A percentile compares a stretch with the other conserved stretches of the same genome.
phyloP scores from a whole-genome alignment of 2,113 vertebrate species.

The Cheilinus undulatus region DNA sequence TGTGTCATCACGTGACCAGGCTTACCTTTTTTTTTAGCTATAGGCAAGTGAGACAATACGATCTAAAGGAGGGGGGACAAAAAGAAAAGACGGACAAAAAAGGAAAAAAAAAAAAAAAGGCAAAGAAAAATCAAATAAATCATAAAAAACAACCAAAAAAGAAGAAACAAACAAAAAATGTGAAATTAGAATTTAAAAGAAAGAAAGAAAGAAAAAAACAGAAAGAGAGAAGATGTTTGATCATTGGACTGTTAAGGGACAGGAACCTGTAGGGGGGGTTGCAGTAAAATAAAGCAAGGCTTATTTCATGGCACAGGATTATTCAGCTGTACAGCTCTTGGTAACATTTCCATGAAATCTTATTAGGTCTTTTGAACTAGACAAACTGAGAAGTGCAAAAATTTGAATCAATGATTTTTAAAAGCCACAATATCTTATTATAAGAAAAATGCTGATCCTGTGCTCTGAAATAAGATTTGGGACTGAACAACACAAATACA shows the following conservation, averaged over 20 bases:
- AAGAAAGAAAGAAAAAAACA: constrained; percentile 41
- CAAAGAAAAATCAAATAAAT: constrained; percentile 83
- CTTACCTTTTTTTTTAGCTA: constrained; percentile 96
- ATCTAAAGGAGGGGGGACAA: constrained; percentile 90
- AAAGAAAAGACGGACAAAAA: constrained; percentile 72
- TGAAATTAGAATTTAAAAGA: no score
- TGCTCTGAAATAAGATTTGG: constrained; percentile 59
- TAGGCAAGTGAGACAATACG: constrained; percentile 98
- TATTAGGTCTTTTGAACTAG: not conserved
- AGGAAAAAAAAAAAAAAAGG: constrained; percentile 77
- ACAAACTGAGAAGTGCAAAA: not conserved
- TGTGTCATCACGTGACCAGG: constrained; percentile 73
- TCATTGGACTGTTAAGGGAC: constrained; percentile 69
- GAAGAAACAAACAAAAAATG: constrained; percentile 45
- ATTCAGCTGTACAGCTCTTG: not conserved
- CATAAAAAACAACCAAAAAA: constrained; percentile 79
- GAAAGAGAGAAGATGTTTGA: constrained; percentile 68
- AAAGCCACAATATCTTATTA: not conserved
- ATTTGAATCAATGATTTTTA: not conserved
- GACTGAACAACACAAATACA: constrained; percentile 47
- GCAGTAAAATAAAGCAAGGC: constrained; percentile 11
- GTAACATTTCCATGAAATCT: not conserved
- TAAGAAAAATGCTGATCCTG: constrained; percentile 28
- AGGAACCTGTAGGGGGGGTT: constrained; percentile 22
- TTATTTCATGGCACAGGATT: constrained; percentile 63